Evolutionary conservation across 2,797 vertebrate genomes (phyloP).

Genomic region (Coracias cyanogaster): DNA sequence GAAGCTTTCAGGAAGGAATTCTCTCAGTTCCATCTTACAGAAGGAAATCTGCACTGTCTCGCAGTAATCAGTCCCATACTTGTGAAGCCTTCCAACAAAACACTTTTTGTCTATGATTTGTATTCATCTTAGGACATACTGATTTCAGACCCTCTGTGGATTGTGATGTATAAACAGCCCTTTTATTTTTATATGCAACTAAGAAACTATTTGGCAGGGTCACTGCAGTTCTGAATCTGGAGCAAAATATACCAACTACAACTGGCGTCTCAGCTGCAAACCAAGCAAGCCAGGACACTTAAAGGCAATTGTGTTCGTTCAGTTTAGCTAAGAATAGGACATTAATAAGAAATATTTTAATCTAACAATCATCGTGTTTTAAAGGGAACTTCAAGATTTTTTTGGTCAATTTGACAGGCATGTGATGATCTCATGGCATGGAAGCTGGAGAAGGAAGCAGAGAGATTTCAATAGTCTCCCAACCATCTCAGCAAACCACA

Average conservation of each 20-base stretch:
- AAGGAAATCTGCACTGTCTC: constrained; percentile 41
- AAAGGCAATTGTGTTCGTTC: neutral
- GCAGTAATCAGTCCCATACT: constrained; percentile 56
- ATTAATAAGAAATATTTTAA: constrained; percentile 28
- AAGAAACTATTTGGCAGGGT: constrained; percentile 47
- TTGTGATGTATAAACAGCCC: constrained; percentile 39
- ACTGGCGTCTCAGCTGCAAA: neutral
- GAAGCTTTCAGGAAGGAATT: constrained; percentile 55
- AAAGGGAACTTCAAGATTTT: neutral
- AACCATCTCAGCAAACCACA: neutral
- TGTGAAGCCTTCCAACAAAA: constrained; percentile 53
- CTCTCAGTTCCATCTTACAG: constrained; percentile 31
- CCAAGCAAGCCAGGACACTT: neutral
- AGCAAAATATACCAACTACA: constrained; percentile 30
- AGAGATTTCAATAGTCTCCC: neutral
- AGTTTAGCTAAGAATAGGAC: constrained; percentile 21
- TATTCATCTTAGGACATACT: constrained; percentile 15
- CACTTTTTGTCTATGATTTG: constrained; percentile 52
- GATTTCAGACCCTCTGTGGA: constrained; percentile 60
- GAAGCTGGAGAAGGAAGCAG: neutral
- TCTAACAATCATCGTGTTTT: neutral
- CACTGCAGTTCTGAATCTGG: neutral
- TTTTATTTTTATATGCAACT: constrained; percentile 49
- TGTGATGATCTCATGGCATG: constrained; percentile 20
- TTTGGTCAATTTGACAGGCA: neutral